Conservation (phyloP, 2,797 vertebrate species). For the Intellagama lesueurii region DNA sequence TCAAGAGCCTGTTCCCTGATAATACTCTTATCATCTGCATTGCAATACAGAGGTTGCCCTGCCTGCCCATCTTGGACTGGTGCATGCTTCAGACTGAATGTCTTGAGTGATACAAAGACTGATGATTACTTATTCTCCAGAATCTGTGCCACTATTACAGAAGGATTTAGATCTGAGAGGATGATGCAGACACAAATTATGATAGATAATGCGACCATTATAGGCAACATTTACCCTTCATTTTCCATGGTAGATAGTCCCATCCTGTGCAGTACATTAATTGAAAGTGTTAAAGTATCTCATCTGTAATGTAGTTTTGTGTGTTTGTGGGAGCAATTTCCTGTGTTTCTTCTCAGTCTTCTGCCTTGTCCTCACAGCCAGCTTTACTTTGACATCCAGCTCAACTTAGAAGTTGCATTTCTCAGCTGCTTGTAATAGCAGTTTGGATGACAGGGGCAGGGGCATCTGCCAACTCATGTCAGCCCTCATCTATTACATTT, state of each 20-base stretch:
- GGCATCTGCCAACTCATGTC: too few species aligned
- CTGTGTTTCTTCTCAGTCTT: neutral
- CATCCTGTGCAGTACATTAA: neutral
- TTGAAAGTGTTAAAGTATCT: neutral
- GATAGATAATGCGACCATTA: neutral
- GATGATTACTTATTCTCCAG: neutral
- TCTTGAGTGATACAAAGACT: neutral
- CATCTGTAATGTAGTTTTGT: neutral
- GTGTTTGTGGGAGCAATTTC: neutral
- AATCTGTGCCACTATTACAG: neutral
- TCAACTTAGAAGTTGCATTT: too few species aligned
- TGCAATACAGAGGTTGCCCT: neutral
- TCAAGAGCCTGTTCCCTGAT: neutral
- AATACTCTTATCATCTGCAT: neutral
- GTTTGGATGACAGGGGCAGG: too few species aligned
- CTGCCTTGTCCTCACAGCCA: neutral
- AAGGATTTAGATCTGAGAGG: neutral
- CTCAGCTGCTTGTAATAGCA: too few species aligned
- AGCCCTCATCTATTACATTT: too few species aligned
- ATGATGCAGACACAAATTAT: neutral
- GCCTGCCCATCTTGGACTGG: neutral
- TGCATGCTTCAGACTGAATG: neutral
- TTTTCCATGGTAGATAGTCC: neutral
- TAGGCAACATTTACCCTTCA: neutral
- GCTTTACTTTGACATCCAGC: neutral